These are phyloP conservation scores for Falco cherrug DNA, from an alignment of 2,797 vertebrate genomes.

Conservation along the genomic window DNA sequence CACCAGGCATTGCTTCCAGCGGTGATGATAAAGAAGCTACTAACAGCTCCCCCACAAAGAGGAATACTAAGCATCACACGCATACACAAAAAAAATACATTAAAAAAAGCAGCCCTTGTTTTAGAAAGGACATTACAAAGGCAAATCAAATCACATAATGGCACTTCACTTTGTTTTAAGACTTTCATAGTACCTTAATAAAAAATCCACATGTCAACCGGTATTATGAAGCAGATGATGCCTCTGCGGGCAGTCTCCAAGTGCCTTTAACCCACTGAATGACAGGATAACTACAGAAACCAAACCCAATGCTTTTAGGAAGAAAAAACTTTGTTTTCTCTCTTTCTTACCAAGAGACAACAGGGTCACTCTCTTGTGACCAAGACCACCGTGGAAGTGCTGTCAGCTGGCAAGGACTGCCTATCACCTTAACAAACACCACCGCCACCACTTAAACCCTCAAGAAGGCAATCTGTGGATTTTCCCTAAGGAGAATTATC, in stretches of 20 bases:
- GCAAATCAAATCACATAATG: neutral
- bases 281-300: neutral
- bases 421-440: neutral
- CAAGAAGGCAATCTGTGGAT: neutral
- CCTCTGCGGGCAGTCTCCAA: neutral
- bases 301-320: neutral
- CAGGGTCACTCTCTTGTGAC: neutral
- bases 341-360: neutral
- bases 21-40: neutral
- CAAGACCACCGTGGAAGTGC: neutral
- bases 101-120: neutral
- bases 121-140: neutral
- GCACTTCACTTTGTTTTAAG: neutral
- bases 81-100: too few species aligned
- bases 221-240: neutral
- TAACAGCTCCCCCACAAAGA: neutral
- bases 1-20: neutral
- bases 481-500: neutral
- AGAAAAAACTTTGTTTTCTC: neutral
- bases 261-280: neutral
- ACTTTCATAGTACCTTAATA: neutral
- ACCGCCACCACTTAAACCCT: neutral
- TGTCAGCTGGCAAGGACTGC: neutral
- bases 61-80: neutral
- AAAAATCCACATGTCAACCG: neutral